A percentile compares a stretch with the other conserved stretches of the same genome.
Conservation (phyloP, 2,888 invertebrate species). For the Cheilosia soror region DNA sequence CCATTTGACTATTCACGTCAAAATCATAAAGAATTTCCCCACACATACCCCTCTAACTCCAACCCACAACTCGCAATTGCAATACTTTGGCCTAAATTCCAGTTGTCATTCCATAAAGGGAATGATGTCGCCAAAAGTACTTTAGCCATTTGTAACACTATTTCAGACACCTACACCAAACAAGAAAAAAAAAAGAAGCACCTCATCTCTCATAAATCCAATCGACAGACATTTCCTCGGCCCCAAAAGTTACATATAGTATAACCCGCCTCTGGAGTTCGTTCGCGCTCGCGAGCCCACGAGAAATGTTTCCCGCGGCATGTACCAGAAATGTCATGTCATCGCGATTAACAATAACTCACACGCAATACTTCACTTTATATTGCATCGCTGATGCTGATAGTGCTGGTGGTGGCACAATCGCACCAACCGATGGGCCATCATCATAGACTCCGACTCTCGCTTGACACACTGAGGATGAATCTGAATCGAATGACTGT, state of each 20-base stretch:
- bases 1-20: no score
- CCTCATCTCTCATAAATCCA: slow-evolving; percentile 40
- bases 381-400: slow-evolving; percentile 70
- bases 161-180: background rate
- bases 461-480: slow-evolving; percentile 29
- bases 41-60: background rate
- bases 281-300: background rate
- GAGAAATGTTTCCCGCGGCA: slow-evolving; percentile 39
- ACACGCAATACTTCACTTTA: slow-evolving; percentile 74
- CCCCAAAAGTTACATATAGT: slow-evolving; percentile 1
- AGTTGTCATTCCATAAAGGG: background rate
- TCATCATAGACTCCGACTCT: slow-evolving; percentile 39
- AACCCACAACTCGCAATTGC: slow-evolving; percentile 2
- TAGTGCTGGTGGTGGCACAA: slow-evolving; percentile 44
- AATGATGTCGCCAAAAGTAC: slow-evolving; percentile 23
- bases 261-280: background rate
- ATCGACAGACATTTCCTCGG: slow-evolving; percentile 43
- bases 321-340: slow-evolving; percentile 74
- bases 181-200: background rate
- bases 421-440: slow-evolving; percentile 31
- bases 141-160: slow-evolving; percentile 20
- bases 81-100: slow-evolving; percentile 19
- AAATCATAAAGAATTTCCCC: background rate
- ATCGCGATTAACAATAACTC: slow-evolving; percentile 74
- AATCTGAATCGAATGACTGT: slow-evolving; percentile 67